Conservation (phyloP, 2,797 vertebrate genomes). For the Luscinia luscinia region DNA sequence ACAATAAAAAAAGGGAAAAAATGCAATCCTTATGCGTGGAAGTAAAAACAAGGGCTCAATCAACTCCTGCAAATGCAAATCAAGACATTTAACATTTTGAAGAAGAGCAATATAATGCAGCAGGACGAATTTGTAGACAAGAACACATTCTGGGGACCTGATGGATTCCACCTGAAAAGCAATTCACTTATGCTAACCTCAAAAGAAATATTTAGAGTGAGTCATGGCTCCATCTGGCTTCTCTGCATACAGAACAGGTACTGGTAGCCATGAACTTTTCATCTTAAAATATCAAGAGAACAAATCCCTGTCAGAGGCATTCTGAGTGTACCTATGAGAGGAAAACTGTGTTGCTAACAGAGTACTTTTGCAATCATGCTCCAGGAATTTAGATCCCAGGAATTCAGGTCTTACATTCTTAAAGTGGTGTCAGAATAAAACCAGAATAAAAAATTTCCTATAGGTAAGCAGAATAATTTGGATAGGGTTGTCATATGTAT, state of each 20-base stretch:
- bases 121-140: background rate
- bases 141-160: background rate
- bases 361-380: background rate
- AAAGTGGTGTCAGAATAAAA: background rate
- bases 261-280: background rate
- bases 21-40: background rate
- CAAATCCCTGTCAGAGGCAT: background rate
- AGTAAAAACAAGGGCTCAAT: constrained; percentile 18
- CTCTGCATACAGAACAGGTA: background rate
- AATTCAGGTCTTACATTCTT: background rate
- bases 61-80: constrained; percentile 39
- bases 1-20: background rate
- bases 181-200: background rate
- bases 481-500: background rate
- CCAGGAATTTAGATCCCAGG: background rate
- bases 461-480: background rate
- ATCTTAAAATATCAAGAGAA: background rate
- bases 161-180: constrained; percentile 31
- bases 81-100: constrained; percentile 14
- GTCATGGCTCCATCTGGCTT: background rate
- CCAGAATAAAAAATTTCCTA: background rate
- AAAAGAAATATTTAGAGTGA: constrained; percentile 21
- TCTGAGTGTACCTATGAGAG: background rate
- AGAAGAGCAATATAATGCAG: background rate
- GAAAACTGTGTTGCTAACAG: background rate